Conservation (phyloP, 2,888 invertebrate species). For the Drosophila sordidula region DNA sequence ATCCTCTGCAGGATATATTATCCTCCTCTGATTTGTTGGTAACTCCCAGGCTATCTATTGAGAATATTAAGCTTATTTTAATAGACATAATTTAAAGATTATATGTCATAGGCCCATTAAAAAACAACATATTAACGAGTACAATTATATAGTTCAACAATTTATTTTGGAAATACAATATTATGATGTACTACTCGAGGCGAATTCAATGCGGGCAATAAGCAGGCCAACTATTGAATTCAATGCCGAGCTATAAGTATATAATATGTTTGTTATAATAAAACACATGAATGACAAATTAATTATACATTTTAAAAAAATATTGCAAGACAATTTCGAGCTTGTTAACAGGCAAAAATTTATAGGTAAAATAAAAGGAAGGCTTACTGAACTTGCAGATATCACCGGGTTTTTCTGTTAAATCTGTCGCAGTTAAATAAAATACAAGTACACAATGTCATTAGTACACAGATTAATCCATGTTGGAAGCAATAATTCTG, state of each 20-base stretch:
- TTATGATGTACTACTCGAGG: constrained; percentile 8
- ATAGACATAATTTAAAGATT: too few species aligned
- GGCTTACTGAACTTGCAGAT: background rate
- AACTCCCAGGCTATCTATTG: too few species aligned
- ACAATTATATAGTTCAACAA: constrained; percentile 16
- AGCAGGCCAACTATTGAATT: background rate
- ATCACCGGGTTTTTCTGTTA: background rate
- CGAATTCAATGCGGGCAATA: constrained; percentile 1
- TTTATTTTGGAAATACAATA: constrained; percentile 25
- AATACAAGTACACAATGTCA: too few species aligned
- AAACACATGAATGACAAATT: constrained; percentile 1
- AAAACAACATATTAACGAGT: background rate
- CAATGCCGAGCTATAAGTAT: constrained; percentile 2
- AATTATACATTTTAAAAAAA: background rate
- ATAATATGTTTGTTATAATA: constrained; percentile 7
- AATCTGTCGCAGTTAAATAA: background rate
- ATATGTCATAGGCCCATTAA: background rate
- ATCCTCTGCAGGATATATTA: too few species aligned
- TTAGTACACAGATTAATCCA: background rate
- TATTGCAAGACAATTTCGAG: background rate
- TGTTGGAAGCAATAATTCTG: background rate
- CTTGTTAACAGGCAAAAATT: background rate
- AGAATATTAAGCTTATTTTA: too few species aligned
- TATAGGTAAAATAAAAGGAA: background rate
- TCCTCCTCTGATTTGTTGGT: too few species aligned